Base-by-base conservation (phyloP, 2,888 invertebrate species). In the Cephus rjabovi region DNA sequence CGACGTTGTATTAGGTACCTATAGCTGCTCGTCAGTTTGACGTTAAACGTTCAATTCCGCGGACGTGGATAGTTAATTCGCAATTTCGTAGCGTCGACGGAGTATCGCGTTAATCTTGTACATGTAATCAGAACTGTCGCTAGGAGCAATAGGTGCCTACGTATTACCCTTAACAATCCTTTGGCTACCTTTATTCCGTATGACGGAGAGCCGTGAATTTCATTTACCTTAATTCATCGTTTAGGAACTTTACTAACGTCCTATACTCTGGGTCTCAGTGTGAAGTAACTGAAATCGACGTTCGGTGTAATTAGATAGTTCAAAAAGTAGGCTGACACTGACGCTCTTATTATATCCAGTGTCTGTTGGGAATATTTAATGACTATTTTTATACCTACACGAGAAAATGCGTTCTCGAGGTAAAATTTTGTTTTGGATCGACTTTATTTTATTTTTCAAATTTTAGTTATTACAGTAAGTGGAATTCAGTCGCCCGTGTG, bases 31-130 rank as follows among this genome's bases (percentile, higher is more conserved):
- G 79, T 89, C 89, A 90, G 90, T 90, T 81, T 86, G 89, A 89
- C 88, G 87, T 86, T 87, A 85, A 88, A 85, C 89, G 88, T 87
- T 86, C 84, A 84, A 86, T 88, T 87, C 80, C 79, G 79, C 81
- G 79, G 81, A 74, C 74, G 37, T 12, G 35, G 23, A 30, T 35
- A 40, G 74, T 34, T 34, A 74, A 79, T 77, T 77, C 79, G 77
- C 69, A 74, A 80, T 87, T 87, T 84, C 86, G 85, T 80, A 78
- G 82, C 80, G 76, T 85, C 82, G 80, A 80, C 79, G 74, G 80
- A 81, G 75, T 81, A 79, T 80, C 86, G 71, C 31, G 11, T 71
- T 12, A 33, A 71, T 31, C 34, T 31, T 71, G 12, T 71, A 9
- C 71, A 71, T 31, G 23, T 23, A 34, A 71, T 31, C 71, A 9